Evolutionary conservation across 2,113 vertebrate genomes (phyloP), one percentile per base, ranked within the genome.

Genomic region (Gobiocypris rarus): DNA sequence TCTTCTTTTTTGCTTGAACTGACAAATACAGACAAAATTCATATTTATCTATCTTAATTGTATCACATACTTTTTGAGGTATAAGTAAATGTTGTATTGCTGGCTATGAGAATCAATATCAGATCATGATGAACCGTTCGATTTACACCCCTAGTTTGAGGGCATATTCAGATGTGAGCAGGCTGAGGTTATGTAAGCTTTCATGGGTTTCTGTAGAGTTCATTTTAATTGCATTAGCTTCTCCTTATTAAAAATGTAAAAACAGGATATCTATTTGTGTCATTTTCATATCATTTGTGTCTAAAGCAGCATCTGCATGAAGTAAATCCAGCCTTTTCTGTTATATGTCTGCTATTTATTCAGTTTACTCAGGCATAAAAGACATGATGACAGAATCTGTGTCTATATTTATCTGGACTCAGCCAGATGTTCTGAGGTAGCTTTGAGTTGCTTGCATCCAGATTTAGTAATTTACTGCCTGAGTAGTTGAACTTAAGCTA

Each of bases 361-460:
- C 13, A 31, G 75, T 79, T 48, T 54, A 52, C 9, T 73, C 22
- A 74, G 59, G 43, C 75, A 48, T 83, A 63, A 81, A 52, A 79
- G 34, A 50, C 52, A 54, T 54, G 45, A 48, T 9, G 50, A 70
- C 52, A 45, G 22, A 22, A 81, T 80, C 45, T 17, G 48, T 15
- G 17, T 77, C 75, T 87, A 80, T 85, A 85, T 48, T 83, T 83
- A 85, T 85, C 76, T 48, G 50, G 28, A 38, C 14, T 80, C 63
- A 67, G 58, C 43, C 76, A 86, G 82, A 84, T 86, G 84, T 81
- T 86, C 31, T 65, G 45, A 59, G 73, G 52, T 73, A 74, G 63
- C 73, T 59, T 61, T 71, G 24, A 77, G 59, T 70, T 43, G 13
- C 43, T 78, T 11, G 1, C 41, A 54, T 59, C 45, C 34, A 78